Base-by-base conservation (phyloP, 2,888 invertebrate genomes). In the Stenoptilia bipunctidactyla region DNA sequence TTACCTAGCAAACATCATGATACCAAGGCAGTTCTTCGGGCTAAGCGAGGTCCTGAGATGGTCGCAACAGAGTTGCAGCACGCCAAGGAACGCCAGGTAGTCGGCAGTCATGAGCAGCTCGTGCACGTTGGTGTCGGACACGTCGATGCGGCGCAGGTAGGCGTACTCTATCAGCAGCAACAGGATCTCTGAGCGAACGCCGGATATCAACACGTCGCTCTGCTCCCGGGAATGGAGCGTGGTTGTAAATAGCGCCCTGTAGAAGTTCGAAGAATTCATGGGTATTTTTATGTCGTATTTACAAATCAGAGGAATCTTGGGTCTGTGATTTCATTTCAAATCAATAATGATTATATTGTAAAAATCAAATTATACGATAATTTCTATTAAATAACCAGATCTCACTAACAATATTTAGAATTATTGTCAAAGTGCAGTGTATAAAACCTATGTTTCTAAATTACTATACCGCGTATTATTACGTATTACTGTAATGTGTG, bases 61-160 rank as follows among this genome's bases (percentile, higher is more conserved):
- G 36, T 92, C 88, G 57, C 92, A 92, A 69, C 96, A 96, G 13
- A 91, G 85, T 48, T 92, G 89, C 38, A 94, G 85, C 35, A 96
- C 89, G 0, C 94, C 94, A 36, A 92, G 80, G 50, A 96, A 91
- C 54, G 92, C 91, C 40, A 97, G 88, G 65, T 95, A 96, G 77
- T 97, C 96, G 2, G 96, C 94, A 0, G 92, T 91, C 53, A 92
- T 89, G 33, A 96, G 85, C 10, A 97, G 80, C 55, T 90, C 88
- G 56, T 92, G 91, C 0, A 96, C 94, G 61, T 95, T 96, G 25
- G 89, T 87, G 27, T 89, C 87, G 42, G 86, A 90, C 15, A 97
- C 87, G 44, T 89, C 88, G 40, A 93, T 87, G 48, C 90, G 89
- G 39, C 94, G 87, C 34, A 94, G 82, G 70, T 97, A 97, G 0